Evolutionary conservation across 2,113 vertebrate species (phyloP).

Genomic region (Pterocles orientalis): DNA sequence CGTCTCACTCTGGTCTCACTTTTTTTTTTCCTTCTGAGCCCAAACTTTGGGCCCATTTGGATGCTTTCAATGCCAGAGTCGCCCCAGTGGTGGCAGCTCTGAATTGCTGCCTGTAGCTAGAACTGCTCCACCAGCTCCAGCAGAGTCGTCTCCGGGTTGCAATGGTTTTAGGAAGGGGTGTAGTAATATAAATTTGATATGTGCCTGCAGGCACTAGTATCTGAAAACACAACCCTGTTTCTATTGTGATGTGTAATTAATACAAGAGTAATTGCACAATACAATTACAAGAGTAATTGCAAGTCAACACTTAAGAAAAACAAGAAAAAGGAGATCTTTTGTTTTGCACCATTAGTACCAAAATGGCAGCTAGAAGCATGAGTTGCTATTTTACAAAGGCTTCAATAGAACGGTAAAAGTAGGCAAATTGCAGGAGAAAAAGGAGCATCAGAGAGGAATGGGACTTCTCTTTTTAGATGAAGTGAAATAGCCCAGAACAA

Average conservation of each 20-base stretch:
- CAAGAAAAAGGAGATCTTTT: neutral
- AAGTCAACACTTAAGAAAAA: neutral
- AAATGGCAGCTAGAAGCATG: neutral
- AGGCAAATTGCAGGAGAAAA: neutral
- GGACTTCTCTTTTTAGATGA: neutral
- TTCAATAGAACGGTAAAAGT: neutral
- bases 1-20: neutral
- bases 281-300: neutral
- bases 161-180: neutral
- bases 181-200: neutral
- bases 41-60: neutral
- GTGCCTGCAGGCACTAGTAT: neutral
- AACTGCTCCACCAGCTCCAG: neutral
- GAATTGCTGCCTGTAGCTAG: neutral
- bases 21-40: neutral
- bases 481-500: neutral
- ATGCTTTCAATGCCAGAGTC: rapidly evolving
- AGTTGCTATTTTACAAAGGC: neutral
- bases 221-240: neutral
- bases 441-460: neutral
- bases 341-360: neutral
- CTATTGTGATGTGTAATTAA: neutral
- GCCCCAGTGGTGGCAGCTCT: rapidly evolving
- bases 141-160: neutral
- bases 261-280: neutral